phyloP scores from a whole-genome alignment of 2,797 vertebrate species.

The Darevskia nairensis region DNA sequence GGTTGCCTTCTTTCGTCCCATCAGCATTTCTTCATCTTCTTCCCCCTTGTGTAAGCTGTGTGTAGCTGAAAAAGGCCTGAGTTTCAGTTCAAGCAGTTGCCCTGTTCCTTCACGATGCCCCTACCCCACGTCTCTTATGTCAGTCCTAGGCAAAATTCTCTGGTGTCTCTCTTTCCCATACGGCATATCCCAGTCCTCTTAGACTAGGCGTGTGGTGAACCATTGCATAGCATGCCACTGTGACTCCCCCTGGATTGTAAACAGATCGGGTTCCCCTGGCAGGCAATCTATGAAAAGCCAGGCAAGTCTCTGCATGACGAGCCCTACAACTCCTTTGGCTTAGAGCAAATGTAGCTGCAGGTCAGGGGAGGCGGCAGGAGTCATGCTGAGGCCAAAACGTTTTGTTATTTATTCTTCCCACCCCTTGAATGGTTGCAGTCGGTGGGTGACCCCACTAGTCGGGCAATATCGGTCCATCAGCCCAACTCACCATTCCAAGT shows the following conservation, averaged over 20 bases:
- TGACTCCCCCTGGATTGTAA: constrained; percentile 41
- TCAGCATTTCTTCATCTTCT: not conserved
- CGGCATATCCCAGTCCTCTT: constrained; percentile 32
- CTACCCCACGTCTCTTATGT: not conserved
- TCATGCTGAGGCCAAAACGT: not conserved
- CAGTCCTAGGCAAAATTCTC: not conserved
- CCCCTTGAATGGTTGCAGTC: not conserved
- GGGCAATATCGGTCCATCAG: not conserved
- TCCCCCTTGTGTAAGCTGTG: not conserved
- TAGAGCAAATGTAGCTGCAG: not conserved
- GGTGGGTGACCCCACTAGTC: not conserved
- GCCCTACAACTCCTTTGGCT: fast-evolving
- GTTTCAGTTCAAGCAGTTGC: not conserved
- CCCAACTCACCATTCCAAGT: not conserved
- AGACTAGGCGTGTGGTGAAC: constrained; percentile 60
- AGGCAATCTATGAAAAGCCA: constrained; percentile 51
- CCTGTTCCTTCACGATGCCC: not conserved
- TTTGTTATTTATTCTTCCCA: not conserved
- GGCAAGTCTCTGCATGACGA: constrained; percentile 70
- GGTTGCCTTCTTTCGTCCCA: not conserved
- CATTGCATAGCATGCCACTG: constrained; percentile 45
- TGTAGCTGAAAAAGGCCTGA: not conserved
- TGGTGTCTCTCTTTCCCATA: constrained; percentile 22
- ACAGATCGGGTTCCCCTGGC: constrained; percentile 66
- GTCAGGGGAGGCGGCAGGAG: not conserved